Percentiles rank a stretch among this genome's conserved stretches.
Evolutionary conservation across 2,888 invertebrate species (phyloP).

Genomic region (Nemapogon koenigi): DNA sequence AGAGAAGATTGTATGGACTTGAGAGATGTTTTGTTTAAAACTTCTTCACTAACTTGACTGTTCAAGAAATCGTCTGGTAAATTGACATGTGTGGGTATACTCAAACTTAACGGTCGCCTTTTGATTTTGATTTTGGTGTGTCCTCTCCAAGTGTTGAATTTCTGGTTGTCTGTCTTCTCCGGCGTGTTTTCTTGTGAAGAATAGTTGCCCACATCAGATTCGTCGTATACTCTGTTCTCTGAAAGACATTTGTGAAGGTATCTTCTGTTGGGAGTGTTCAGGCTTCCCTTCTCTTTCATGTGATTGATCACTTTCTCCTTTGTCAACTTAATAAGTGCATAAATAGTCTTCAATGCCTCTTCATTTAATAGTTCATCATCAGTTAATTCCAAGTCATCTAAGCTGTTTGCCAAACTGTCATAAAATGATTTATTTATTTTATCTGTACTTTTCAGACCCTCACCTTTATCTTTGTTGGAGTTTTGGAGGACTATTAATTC

Average conservation of each 20-base stretch:
- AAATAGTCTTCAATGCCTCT: constrained; percentile 61
- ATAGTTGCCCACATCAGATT: constrained; percentile 35
- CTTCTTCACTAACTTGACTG: constrained; percentile 23
- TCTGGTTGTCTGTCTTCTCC: constrained; percentile 34
- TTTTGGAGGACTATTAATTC: constrained; percentile 74
- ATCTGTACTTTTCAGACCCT: constrained; percentile 13
- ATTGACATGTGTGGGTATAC: constrained; percentile 45
- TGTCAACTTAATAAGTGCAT: constrained; percentile 53
- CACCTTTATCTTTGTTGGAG: constrained; percentile 25
- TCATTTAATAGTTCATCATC: constrained; percentile 57
- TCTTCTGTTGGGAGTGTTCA: constrained; percentile 30
- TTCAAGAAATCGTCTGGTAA: constrained; percentile 42
- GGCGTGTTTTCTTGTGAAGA: constrained; percentile 47
- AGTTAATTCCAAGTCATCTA: constrained; percentile 41
- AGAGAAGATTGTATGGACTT: constrained; percentile 49
- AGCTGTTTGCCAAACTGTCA: constrained; percentile 25
- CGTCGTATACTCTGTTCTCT: constrained; percentile 44
- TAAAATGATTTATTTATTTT: constrained; percentile 11
- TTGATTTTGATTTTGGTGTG: constrained; percentile 32
- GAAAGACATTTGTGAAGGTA: constrained; percentile 46
- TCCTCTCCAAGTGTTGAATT: constrained; percentile 54
- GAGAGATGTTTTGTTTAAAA: constrained; percentile 36
- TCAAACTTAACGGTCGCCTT: constrained; percentile 50
- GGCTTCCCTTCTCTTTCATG: constrained; percentile 38
- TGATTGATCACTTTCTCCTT: constrained; percentile 55